phyloP scores from a whole-genome alignment of 2,888 invertebrate species.

The Nemoura dubitans region DNA sequence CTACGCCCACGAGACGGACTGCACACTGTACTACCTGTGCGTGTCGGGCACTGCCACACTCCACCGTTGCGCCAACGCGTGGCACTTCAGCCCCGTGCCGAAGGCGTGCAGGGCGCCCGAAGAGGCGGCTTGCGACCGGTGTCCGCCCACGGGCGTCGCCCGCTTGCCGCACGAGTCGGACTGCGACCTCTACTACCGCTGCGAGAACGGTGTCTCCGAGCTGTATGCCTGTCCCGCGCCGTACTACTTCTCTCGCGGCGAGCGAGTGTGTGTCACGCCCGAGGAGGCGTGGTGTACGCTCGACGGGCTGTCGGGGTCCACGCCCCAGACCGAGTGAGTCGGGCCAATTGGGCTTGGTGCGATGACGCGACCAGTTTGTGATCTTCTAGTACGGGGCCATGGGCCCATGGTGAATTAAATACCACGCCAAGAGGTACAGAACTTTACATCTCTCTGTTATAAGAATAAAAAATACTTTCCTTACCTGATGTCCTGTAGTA shows the following conservation, averaged over 20 bases:
- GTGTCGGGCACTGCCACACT: background rate
- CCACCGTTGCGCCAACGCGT: background rate
- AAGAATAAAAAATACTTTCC: too few relatives aligned
- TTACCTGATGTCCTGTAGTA: too few relatives aligned
- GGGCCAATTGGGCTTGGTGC: too few relatives aligned
- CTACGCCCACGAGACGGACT: constrained; percentile 15
- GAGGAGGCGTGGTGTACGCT: constrained; percentile 14
- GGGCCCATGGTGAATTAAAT: too few relatives aligned
- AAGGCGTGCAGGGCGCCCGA: background rate
- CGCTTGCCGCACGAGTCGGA: background rate
- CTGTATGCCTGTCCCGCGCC: background rate
- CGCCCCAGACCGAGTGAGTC: background rate
- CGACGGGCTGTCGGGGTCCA: background rate
- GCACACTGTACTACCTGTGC: constrained; percentile 20
- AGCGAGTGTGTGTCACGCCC: background rate
- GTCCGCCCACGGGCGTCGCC: background rate
- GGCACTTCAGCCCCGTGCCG: background rate
- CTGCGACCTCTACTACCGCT: background rate
- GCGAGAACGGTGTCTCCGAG: background rate
- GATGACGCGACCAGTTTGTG: too few relatives aligned
- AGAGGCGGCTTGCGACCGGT: background rate
- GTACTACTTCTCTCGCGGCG: background rate
- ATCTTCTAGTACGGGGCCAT: too few relatives aligned
- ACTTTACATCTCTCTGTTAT: too few relatives aligned
- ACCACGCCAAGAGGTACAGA: too few relatives aligned